phyloP scores from a whole-genome alignment of 1,140 invertebrate genomes.

The Drosophila funebris region DNA sequence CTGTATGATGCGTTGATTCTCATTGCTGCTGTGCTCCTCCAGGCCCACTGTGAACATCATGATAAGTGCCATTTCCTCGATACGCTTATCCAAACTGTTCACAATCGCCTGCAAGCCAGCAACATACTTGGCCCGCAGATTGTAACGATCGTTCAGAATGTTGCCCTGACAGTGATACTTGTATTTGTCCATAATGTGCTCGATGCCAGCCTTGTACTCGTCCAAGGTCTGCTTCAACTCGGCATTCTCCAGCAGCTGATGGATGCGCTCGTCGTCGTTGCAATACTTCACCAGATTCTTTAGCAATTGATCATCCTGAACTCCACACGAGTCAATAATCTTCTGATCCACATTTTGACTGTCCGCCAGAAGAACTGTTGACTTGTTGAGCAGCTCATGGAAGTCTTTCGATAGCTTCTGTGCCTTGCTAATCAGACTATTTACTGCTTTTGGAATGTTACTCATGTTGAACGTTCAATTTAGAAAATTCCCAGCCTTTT shows the following conservation, averaged over 20 bases:
- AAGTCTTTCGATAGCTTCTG: slow-evolving; percentile 18
- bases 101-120: slow-evolving; percentile 26
- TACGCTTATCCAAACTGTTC: slow-evolving; percentile 39
- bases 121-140: slow-evolving; percentile 49
- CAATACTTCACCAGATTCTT: slow-evolving; percentile 49
- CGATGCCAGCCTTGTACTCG: slow-evolving; percentile 40
- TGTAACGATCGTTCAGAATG: slow-evolving; percentile 28
- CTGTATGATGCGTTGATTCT: slow-evolving; percentile 37
- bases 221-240: slow-evolving; percentile 52
- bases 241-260: slow-evolving; percentile 50
- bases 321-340: slow-evolving; percentile 23
- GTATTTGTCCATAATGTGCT: slow-evolving; percentile 53
- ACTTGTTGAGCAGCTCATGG: slow-evolving; percentile 19
- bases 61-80: slow-evolving; percentile 48
- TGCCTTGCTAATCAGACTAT: slow-evolving; percentile 6
- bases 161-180: slow-evolving; percentile 40
- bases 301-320: slow-evolving; percentile 48
- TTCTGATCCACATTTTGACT: slow-evolving; percentile 15
- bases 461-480: slow-evolving; percentile 53
- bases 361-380: slow-evolving; percentile 31
- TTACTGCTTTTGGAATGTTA: not conserved
- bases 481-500: slow-evolving; percentile 10
- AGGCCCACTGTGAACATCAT: slow-evolving; percentile 40
- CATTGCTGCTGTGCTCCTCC: slow-evolving; percentile 30
- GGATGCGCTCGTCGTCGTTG: slow-evolving; percentile 39